Evolutionary conservation across 1,140 invertebrate species (phyloP).

Genomic region (Diorhabda carinulata): DNA sequence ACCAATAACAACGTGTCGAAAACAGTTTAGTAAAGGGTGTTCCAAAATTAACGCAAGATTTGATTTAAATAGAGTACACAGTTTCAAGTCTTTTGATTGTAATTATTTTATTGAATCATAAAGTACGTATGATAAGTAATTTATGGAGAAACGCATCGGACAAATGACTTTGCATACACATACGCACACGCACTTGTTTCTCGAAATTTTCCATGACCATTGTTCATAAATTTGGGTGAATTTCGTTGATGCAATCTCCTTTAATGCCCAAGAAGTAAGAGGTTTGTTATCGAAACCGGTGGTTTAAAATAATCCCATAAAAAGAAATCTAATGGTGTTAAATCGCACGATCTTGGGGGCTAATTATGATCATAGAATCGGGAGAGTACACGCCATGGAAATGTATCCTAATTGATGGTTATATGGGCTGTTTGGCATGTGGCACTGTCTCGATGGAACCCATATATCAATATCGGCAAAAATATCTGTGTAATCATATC

Average conservation of each 20-base stretch:
- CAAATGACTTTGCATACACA: not conserved
- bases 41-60: slow-evolving; percentile 7
- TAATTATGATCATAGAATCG: not conserved
- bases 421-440: too few relatives aligned
- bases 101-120: not conserved
- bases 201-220: not conserved
- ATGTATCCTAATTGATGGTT: not conserved
- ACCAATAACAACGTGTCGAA: too few relatives aligned
- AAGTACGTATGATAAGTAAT: not conserved
- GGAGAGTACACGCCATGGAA: not conserved
- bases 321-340: not conserved
- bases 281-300: not conserved
- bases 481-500: too few relatives aligned
- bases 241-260: not conserved
- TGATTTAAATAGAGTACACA: not conserved
- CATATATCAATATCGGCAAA: too few relatives aligned
- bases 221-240: not conserved
- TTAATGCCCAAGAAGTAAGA: not conserved
- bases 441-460: too few relatives aligned
- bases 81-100: not conserved
- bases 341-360: not conserved
- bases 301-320: not conserved
- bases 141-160: not conserved
- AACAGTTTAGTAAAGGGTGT: not conserved
- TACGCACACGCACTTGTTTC: not conserved